phyloP scores from a whole-genome alignment of 2,888 invertebrate genomes.

The Pseudanteris insignis region DNA sequence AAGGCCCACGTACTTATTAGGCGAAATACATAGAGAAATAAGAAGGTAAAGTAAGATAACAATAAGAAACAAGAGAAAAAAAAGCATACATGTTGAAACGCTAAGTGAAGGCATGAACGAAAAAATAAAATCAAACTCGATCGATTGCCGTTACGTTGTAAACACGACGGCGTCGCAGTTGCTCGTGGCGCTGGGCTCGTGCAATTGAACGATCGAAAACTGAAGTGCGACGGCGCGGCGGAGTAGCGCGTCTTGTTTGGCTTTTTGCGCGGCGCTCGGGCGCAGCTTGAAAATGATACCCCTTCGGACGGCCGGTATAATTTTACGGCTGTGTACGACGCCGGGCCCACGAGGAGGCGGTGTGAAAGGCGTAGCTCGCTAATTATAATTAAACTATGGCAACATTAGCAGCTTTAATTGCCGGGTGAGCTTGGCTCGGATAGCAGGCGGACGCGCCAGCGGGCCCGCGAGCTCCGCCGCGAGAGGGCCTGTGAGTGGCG shows the following conservation, averaged over 20 bases:
- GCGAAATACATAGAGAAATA: too few relatives aligned
- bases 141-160: too few relatives aligned
- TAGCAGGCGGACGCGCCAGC: constrained; percentile 56
- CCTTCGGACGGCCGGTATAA: constrained; percentile 19
- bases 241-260: constrained; percentile 3
- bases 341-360: constrained; percentile 57
- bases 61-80: too few relatives aligned
- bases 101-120: too few relatives aligned
- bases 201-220: too few relatives aligned
- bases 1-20: too few relatives aligned
- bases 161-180: too few relatives aligned
- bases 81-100: too few relatives aligned
- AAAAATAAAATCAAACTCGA: too few relatives aligned
- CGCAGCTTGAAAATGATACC: constrained; percentile 21
- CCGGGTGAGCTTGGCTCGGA: constrained; percentile 63
- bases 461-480: constrained; percentile 11
- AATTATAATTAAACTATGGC: constrained; percentile 66
- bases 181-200: too few relatives aligned
- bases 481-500: constrained; percentile 1
- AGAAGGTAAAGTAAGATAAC: too few relatives aligned
- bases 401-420: constrained; percentile 65
- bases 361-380: constrained; percentile 63
- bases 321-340: constrained; percentile 33
- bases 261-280: not conserved
- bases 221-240: too few relatives aligned